phyloP scores from a whole-genome alignment of 1,140 invertebrate genomes.

The Drosophila kepulauana region DNA sequence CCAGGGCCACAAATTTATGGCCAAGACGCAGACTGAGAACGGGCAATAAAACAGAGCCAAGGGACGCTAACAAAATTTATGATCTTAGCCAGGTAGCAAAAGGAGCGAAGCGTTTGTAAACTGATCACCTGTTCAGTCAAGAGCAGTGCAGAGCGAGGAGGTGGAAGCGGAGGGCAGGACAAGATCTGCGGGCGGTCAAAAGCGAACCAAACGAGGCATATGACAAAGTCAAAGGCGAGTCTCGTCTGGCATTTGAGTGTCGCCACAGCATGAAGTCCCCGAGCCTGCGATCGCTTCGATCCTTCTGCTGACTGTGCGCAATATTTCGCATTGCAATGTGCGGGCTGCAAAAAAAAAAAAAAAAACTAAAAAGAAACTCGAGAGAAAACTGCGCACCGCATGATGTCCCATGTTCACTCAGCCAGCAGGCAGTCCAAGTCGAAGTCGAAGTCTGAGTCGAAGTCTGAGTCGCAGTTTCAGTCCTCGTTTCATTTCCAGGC shows the following conservation, averaged over 20 bases:
- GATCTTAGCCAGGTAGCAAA: conserved; percentile 68
- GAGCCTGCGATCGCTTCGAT: conserved; percentile 3
- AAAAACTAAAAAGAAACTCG: conserved; percentile 13
- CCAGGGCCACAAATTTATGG: conserved; percentile 59
- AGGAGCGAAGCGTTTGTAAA: conserved; percentile 67
- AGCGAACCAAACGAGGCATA: conserved; percentile 2
- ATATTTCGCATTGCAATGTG: conserved; percentile 80
- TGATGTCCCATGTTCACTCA: conserved; percentile 60
- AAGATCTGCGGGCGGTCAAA: conserved; percentile 40
- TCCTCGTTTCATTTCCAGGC: conserved; percentile 1
- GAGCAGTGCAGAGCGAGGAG: conserved; percentile 12
- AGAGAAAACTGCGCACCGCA: conserved; percentile 52
- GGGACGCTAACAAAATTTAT: conserved; percentile 80
- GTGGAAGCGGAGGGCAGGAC: background rate
- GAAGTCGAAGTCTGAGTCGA: background rate
- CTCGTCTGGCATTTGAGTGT: conserved; percentile 70
- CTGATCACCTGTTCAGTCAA: conserved; percentile 70
- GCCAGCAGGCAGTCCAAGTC: conserved; percentile 31
- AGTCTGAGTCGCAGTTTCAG: background rate
- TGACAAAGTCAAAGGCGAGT: conserved; percentile 52
- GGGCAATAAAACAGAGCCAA: conserved; percentile 45
- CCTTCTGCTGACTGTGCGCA: conserved; percentile 69
- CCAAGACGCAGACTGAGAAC: conserved; percentile 32
- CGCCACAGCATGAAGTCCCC: conserved; percentile 66
- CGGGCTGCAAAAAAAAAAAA: conserved; percentile 57